These are phyloP conservation scores for Urechis unicinctus DNA, from an alignment of 2,888 invertebrate species.

Conservation along the genomic window DNA sequence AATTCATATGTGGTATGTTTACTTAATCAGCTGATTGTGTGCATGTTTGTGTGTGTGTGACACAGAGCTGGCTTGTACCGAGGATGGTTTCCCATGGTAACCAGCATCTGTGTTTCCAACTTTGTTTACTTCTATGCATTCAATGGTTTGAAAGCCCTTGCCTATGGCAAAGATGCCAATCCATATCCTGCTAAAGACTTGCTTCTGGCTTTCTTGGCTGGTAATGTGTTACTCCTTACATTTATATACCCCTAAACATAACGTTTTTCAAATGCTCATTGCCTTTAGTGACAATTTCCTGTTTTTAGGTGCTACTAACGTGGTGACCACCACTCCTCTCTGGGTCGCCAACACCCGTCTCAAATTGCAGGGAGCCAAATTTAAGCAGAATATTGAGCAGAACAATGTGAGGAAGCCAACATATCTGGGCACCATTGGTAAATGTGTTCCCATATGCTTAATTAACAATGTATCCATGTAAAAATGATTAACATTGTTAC, in stretches of 20 bases:
- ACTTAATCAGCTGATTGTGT: too few species aligned
- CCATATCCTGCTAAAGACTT: slow-evolving; percentile 12
- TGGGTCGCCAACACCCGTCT: slow-evolving; percentile 89
- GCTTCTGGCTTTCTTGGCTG: slow-evolving; percentile 13
- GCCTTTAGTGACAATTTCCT: neutral
- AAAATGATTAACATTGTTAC: too few species aligned
- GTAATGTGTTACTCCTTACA: too few species aligned
- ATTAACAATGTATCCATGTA: too few species aligned
- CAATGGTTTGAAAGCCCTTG: slow-evolving; percentile 57
- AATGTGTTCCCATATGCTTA: too few species aligned
- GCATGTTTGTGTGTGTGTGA: too few species aligned
- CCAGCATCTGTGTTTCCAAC: slow-evolving; percentile 78
- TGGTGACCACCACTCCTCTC: slow-evolving; percentile 76
- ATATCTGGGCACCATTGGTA: slow-evolving; percentile 5
- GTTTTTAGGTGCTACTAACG: slow-evolving; percentile 71
- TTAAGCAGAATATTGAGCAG: slow-evolving; percentile 10
- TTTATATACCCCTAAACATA: neutral
- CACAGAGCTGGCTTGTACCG: slow-evolving; percentile 59
- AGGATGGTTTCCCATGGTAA: slow-evolving; percentile 75
- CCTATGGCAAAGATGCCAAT: neutral
- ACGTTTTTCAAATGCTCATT: neutral
- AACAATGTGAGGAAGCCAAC: neutral
- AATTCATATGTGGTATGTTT: neutral
- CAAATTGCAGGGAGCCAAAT: slow-evolving; percentile 65
- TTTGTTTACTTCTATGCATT: slow-evolving; percentile 82